phyloP scores from a whole-genome alignment of 2,888 invertebrate genomes.

The Andrena trimmerana region DNA sequence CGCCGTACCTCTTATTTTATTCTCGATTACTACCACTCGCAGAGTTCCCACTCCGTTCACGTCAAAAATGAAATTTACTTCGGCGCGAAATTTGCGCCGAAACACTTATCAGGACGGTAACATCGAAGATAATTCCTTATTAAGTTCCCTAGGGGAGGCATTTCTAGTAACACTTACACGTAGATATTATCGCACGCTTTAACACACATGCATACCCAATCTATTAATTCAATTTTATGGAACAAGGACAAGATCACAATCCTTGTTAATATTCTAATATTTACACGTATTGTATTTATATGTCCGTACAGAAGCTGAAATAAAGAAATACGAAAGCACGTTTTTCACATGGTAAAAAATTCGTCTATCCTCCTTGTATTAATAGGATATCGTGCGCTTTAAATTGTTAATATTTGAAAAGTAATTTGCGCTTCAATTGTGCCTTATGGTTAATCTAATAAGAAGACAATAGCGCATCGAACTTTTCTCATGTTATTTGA shows the following conservation, averaged over 20 bases:
- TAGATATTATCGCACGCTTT: not conserved
- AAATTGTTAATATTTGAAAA: not conserved
- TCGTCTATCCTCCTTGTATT: not conserved
- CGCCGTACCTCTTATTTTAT: slow-evolving; percentile 70
- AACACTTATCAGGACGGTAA: slow-evolving; percentile 46
- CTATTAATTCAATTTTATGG: not conserved
- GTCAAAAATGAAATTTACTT: slow-evolving; percentile 72
- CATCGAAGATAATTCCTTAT: slow-evolving; percentile 55
- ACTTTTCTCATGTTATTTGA: not conserved
- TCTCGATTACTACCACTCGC: slow-evolving; percentile 52
- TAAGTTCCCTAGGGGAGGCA: no score
- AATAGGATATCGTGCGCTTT: not conserved
- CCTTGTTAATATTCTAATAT: not conserved
- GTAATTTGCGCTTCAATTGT: not conserved
- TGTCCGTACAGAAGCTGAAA: not conserved
- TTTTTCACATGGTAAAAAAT: not conserved
- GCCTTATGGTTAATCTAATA: not conserved
- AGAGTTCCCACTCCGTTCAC: slow-evolving; percentile 62
- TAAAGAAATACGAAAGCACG: not conserved
- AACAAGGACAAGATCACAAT: not conserved
- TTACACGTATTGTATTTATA: not conserved
- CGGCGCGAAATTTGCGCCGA: slow-evolving; percentile 61
- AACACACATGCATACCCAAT: not conserved
- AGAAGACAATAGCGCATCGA: not conserved
- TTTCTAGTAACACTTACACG: no score